phyloP scores from a whole-genome alignment of 2,797 vertebrate genomes.

The Leptoclinus maculatus region DNA sequence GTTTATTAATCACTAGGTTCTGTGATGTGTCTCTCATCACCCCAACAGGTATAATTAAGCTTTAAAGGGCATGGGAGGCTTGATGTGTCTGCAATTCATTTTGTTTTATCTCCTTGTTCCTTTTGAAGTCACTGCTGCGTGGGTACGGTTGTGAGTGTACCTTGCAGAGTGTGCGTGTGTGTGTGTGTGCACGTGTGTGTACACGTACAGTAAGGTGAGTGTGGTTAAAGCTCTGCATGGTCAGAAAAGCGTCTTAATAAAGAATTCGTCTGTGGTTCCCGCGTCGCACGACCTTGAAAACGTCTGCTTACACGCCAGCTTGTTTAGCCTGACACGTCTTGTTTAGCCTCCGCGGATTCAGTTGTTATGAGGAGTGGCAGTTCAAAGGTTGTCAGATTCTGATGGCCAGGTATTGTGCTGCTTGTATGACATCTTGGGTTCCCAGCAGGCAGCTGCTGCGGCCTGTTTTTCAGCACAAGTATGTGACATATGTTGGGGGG shows the following conservation, averaged over 20 bases:
- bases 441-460: constrained; percentile 69
- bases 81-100: constrained; percentile 87
- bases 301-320: constrained; percentile 74
- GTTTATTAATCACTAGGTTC: constrained; percentile 91
- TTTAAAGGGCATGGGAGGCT: constrained; percentile 87
- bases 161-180: constrained; percentile 23
- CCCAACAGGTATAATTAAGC: constrained; percentile 91
- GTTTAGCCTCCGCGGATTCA: constrained; percentile 57
- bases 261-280: constrained; percentile 68
- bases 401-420: constrained; percentile 68
- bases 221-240: constrained; percentile 59
- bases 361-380: constrained; percentile 69
- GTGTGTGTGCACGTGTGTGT: constrained; percentile 21
- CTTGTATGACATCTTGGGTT: constrained; percentile 74
- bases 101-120: constrained; percentile 85
- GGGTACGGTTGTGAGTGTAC: constrained; percentile 52
- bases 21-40: constrained; percentile 91
- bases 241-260: constrained; percentile 60
- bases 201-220: constrained; percentile 48
- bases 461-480: constrained; percentile 62
- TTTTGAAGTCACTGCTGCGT: constrained; percentile 84
- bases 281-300: constrained; percentile 68
- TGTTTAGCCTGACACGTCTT: constrained; percentile 71
- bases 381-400: constrained; percentile 80
- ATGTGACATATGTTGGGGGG: constrained; percentile 57